Conservation (phyloP, 2,888 invertebrate species). For the Balanococcus diminutus region DNA sequence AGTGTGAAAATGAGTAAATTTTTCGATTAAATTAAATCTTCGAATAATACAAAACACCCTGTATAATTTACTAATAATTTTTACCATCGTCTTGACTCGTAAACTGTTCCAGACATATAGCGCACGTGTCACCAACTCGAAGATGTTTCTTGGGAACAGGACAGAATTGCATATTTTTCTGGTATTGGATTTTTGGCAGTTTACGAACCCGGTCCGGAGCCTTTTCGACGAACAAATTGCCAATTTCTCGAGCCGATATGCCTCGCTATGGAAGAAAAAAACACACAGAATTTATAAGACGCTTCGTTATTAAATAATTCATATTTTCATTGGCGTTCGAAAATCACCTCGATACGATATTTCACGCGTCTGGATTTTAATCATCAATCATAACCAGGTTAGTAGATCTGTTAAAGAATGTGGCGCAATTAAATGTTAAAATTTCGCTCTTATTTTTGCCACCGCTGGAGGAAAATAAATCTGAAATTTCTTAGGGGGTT, state of each 20-base stretch:
- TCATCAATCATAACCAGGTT: slow-evolving; percentile 31
- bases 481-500: slow-evolving; percentile 31
- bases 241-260: neutral
- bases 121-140: neutral
- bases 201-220: neutral
- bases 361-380: neutral
- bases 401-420: slow-evolving; percentile 14
- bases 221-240: neutral
- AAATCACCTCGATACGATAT: neutral
- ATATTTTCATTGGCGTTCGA: neutral
- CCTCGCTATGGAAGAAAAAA: neutral
- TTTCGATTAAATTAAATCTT: too few species aligned
- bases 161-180: neutral
- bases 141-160: neutral
- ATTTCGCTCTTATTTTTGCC: neutral
- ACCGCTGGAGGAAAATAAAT: neutral
- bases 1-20: too few species aligned
- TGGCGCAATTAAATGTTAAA: slow-evolving; percentile 23
- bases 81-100: neutral
- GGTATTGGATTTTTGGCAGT: neutral
- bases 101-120: slow-evolving; percentile 13
- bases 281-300: neutral
- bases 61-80: neutral
- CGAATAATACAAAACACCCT: too few species aligned
- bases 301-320: neutral